A percentile compares a stretch with the other conserved stretches of the same genome.
These are phyloP conservation scores for Tachina grossa DNA, from an alignment of 2,888 invertebrate species.

Conservation along the genomic window DNA sequence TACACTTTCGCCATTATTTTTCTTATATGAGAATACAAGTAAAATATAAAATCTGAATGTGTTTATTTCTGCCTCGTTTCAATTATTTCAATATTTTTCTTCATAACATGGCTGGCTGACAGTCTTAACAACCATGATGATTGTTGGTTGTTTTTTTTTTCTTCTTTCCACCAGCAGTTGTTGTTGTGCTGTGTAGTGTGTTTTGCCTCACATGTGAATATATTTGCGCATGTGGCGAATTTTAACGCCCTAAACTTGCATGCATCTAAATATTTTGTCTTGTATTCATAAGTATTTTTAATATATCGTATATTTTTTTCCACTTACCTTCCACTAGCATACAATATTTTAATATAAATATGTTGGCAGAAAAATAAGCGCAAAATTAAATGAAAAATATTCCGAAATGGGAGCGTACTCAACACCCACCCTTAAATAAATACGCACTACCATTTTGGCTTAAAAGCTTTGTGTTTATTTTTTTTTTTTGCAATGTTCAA, in stretches of 20 bases:
- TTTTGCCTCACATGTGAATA: slow-evolving; percentile 53
- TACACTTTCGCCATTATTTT: slow-evolving; percentile 51
- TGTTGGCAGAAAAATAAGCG: slow-evolving; percentile 14
- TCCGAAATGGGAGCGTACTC: slow-evolving; percentile 13
- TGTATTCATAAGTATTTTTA: slow-evolving; percentile 19
- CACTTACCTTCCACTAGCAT: slow-evolving; percentile 21
- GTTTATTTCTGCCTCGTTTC: slow-evolving; percentile 14
- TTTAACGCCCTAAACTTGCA: slow-evolving; percentile 62
- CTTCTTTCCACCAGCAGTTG: neutral
- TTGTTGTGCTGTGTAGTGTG: neutral
- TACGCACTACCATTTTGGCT: slow-evolving; percentile 41
- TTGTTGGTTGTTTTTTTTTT: slow-evolving; percentile 46
- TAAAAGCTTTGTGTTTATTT: neutral
- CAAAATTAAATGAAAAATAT: slow-evolving; percentile 32
- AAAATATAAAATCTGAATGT: slow-evolving; percentile 47
- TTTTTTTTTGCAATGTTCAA: slow-evolving; percentile 38
- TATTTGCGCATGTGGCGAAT: slow-evolving; percentile 67
- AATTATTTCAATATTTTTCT: slow-evolving; percentile 21
- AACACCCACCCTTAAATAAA: slow-evolving; percentile 60
- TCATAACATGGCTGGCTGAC: slow-evolving; percentile 65
- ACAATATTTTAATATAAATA: slow-evolving; percentile 23
- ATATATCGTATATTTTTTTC: neutral
- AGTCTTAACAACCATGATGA: slow-evolving; percentile 69
- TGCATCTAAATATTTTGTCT: slow-evolving; percentile 55
- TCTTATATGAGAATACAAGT: neutral